phyloP scores from a whole-genome alignment of 92 coral and sea anemone genomes.

The Desmophyllum pertusum region DNA sequence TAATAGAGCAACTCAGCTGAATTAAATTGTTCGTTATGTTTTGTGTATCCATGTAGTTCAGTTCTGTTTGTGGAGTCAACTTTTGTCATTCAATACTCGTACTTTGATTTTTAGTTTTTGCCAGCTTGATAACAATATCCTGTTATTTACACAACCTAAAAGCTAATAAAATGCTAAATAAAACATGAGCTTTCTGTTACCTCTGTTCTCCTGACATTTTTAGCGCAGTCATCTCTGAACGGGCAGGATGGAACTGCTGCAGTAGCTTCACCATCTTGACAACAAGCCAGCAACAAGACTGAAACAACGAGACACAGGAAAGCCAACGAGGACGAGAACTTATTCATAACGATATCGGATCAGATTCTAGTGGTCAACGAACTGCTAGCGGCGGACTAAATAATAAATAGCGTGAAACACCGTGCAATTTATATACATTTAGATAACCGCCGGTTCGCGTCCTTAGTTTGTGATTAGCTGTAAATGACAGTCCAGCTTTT shows the following conservation, averaged over 20 bases:
- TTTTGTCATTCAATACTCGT: too few relatives aligned
- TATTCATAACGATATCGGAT: background rate
- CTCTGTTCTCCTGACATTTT: background rate
- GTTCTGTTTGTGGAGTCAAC: too few relatives aligned
- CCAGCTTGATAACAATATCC: too few relatives aligned
- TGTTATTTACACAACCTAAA: background rate
- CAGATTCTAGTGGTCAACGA: background rate
- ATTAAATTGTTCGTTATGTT: too few relatives aligned
- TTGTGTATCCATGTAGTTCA: too few relatives aligned
- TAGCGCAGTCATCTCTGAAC: background rate
- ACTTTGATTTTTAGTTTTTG: too few relatives aligned
- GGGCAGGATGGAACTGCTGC: background rate
- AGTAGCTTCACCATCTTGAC: background rate
- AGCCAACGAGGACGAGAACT: background rate
- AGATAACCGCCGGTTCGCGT: background rate
- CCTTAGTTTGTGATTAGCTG: background rate
- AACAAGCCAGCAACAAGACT: background rate
- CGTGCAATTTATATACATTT: background rate
- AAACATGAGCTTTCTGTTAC: background rate
- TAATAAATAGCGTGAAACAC: background rate
- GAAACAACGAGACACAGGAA: conserved; percentile 18
- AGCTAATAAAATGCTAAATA: background rate
- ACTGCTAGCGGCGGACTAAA: background rate
- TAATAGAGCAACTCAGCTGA: too few relatives aligned
- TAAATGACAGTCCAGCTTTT: background rate